Conservation (phyloP, 2,113 vertebrate species). For the Atractosteus spatula region DNA sequence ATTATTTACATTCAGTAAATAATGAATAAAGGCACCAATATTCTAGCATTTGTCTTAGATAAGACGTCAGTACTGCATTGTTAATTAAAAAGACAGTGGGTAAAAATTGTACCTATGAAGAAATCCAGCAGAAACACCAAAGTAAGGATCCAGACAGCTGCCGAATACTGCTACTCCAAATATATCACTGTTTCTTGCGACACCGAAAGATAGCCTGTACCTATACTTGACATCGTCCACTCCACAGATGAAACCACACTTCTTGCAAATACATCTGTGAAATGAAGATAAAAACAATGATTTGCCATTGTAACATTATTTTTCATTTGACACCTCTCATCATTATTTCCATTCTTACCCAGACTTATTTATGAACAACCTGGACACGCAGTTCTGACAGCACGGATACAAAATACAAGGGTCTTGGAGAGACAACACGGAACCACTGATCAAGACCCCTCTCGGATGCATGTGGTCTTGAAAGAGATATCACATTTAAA, state of each 20-base stretch:
- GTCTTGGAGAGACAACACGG: conserved; percentile 70
- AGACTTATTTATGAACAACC: conserved; percentile 46
- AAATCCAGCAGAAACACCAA: conserved; percentile 63
- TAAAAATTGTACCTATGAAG: conserved; percentile 60
- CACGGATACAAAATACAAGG: conserved; percentile 68
- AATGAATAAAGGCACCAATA: not conserved
- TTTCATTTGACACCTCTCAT: not conserved
- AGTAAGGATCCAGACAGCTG: conserved; percentile 70
- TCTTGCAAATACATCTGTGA: conserved; percentile 63
- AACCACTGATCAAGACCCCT: conserved; percentile 61
- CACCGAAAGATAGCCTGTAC: conserved; percentile 67
- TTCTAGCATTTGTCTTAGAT: not conserved
- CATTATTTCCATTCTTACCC: conserved; percentile 48
- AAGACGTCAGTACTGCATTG: not conserved
- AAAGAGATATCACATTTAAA: not conserved
- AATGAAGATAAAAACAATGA: conserved; percentile 20
- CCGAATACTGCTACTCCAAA: conserved; percentile 71
- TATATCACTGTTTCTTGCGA: conserved; percentile 55
- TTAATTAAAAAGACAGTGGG: not conserved
- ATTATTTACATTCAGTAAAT: not conserved
- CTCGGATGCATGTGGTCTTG: not conserved
- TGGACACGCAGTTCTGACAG: conserved; percentile 68
- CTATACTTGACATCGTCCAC: conserved; percentile 57
- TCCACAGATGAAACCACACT: conserved; percentile 55
- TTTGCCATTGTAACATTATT: not conserved